A percentile compares a stretch with the other conserved stretches of the same genome.
Evolutionary conservation across 2,888 invertebrate genomes (phyloP).

Genomic region (Aleiodes leptofemur): DNA sequence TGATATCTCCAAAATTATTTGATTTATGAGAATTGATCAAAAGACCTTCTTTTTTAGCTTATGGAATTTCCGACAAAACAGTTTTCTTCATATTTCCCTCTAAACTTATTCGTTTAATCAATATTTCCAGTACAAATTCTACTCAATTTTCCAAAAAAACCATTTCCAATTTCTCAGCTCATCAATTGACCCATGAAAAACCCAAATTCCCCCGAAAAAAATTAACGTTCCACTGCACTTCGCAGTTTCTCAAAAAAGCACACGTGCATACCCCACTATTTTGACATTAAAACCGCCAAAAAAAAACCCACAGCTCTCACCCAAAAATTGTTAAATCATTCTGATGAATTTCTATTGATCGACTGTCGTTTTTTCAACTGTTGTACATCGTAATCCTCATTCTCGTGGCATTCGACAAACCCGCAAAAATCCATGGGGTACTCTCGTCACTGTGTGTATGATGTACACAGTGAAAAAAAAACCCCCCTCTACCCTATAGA

Average conservation of each 20-base stretch:
- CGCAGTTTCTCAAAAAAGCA: too few species aligned
- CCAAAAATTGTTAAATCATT: slow-evolving; percentile 10
- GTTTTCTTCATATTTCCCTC: too few species aligned
- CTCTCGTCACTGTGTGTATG: background rate
- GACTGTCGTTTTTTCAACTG: background rate
- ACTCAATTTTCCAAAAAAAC: background rate
- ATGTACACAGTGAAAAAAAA: background rate
- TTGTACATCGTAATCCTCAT: background rate
- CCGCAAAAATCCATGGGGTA: background rate
- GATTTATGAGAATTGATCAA: too few species aligned
- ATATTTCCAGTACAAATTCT: too few species aligned
- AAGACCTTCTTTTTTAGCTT: too few species aligned
- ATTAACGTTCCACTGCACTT: too few species aligned
- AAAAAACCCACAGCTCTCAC: background rate
- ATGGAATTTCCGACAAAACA: too few species aligned
- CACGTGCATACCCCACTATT: too few species aligned
- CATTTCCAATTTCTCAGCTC: too few species aligned
- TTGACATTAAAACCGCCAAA: background rate
- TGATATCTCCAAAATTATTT: too few species aligned
- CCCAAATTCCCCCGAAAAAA: too few species aligned
- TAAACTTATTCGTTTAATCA: too few species aligned
- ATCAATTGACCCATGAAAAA: background rate
- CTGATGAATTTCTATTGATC: slow-evolving; percentile 2
- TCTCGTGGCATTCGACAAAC: background rate
- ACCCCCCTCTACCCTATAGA: slow-evolving; percentile 48